These are phyloP conservation scores for Anthopleura xanthogrammica DNA, from an alignment of 92 coral and sea anemone genomes.

Conservation along the genomic window DNA sequence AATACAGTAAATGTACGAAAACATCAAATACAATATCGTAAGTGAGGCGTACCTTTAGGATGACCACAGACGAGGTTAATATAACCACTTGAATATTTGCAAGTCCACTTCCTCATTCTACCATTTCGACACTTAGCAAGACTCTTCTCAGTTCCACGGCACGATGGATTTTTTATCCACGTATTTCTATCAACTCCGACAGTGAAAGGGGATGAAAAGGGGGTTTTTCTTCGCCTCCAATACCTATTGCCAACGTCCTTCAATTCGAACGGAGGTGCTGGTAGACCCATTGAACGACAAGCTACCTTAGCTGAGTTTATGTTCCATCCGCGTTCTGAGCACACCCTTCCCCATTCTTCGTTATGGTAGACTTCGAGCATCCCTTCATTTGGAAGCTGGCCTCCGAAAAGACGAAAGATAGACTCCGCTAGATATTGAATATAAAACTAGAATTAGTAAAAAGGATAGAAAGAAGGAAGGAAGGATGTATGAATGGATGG, in stretches of 20 bases:
- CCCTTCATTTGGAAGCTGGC: conserved; percentile 11
- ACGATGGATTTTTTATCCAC: background rate
- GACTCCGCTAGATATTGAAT: background rate
- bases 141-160: background rate
- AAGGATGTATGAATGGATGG: too few relatives aligned
- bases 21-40: background rate
- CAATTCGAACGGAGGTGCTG: background rate
- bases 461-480: too few relatives aligned
- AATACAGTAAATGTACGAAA: too few relatives aligned
- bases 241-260: background rate
- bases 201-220: too few relatives aligned
- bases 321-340: background rate
- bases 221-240: background rate
- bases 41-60: background rate
- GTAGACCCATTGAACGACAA: conserved; percentile 23
- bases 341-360: conserved; percentile 14
- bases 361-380: conserved; percentile 15
- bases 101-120: background rate
- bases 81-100: background rate
- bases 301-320: background rate
- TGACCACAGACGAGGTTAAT: background rate
- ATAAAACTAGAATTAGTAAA: background rate
- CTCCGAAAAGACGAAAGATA: conserved; percentile 14
- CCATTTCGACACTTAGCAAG: background rate
- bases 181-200: background rate